Base-by-base conservation (phyloP, 2,113 vertebrate genomes). In the Lasiurus borealis region DNA sequence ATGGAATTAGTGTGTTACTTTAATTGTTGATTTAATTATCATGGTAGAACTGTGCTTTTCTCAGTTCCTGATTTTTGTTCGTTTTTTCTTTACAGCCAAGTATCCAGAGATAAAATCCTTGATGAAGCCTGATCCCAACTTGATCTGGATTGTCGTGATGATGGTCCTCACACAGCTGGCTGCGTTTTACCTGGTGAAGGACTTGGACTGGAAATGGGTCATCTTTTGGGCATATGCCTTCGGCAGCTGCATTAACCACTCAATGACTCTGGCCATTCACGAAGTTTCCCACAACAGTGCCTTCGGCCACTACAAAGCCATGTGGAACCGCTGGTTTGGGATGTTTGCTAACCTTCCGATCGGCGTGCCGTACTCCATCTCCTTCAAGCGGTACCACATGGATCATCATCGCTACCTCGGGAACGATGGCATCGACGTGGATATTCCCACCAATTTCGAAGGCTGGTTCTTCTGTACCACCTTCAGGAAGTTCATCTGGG, bases 401-500 rank as follows among this genome's bases (percentile, higher is more conserved):
- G 99, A 99, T 97, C 99, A 99, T 48, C 99, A 99, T 75, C 99
- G 99, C 6, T 99, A 99, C 96, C 97, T 99, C 0, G 99, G 99
- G 0, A 99, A 98, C 0, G 98, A 99, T 0, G 99, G 99, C 8
- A 98, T 99, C 0, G 99, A 99, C 5, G 99, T 99, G 40, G 99
- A 99, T 92, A 99, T 99, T 86, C 99, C 99, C 4, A 99, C 99
- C 0, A 95, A 99, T 21, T 99, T 99, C 0, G 99, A 99, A 96
- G 99, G 99, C 96, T 99, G 99, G 99, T 99, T 99, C 97, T 99
- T 99, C 97, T 99, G 99, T 92, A 99, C 99, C 0, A 98, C 98
- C 11, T 96, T 99, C 5, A 99, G 99, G 90, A 99, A 99, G 95
- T 98, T 99, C 1, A 29, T 99, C 18, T 99, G 99, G 99, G 99